Percentiles rank a stretch among this genome's conserved stretches.
These are phyloP conservation scores for Polyergus mexicanus DNA, from an alignment of 1,140 invertebrate genomes.

Conservation along the genomic window DNA sequence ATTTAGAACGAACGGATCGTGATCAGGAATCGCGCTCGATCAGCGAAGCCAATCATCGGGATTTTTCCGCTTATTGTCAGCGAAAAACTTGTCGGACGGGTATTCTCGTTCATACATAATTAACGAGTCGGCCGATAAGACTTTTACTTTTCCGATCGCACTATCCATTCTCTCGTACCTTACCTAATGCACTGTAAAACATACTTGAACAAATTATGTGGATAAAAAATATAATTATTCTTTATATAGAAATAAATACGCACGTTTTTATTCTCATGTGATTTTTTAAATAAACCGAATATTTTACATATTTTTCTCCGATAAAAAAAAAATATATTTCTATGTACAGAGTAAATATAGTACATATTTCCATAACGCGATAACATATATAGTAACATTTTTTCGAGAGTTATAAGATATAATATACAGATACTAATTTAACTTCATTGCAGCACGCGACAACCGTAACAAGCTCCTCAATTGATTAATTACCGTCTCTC, in stretches of 20 bases:
- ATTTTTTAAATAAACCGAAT: not conserved
- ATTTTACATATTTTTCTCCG: too few species aligned
- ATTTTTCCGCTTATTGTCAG: conserved; percentile 36
- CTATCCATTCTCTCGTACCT: not conserved
- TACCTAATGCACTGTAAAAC: not conserved
- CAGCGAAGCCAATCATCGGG: conserved; percentile 15
- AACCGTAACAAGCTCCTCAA: conserved; percentile 29
- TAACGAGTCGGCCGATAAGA: not conserved
- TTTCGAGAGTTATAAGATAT: not conserved
- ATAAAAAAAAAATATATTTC: too few species aligned
- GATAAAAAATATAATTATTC: too few species aligned
- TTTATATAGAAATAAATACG: not conserved
- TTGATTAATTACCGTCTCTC: conserved; percentile 56
- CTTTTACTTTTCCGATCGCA: conserved; percentile 36
- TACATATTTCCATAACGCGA: too few species aligned
- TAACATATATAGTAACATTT: too few species aligned
- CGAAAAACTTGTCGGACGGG: conserved; percentile 13
- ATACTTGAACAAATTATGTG: not conserved
- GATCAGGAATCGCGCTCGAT: conserved; percentile 4
- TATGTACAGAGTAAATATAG: too few species aligned
- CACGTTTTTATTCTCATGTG: not conserved
- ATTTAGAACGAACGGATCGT: not conserved
- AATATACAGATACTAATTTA: conserved; percentile 15
- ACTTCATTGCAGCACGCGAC: conserved; percentile 42
- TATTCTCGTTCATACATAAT: conserved; percentile 16